phyloP scores from a whole-genome alignment of 1,140 invertebrate species.

The Drosophila dunni region DNA sequence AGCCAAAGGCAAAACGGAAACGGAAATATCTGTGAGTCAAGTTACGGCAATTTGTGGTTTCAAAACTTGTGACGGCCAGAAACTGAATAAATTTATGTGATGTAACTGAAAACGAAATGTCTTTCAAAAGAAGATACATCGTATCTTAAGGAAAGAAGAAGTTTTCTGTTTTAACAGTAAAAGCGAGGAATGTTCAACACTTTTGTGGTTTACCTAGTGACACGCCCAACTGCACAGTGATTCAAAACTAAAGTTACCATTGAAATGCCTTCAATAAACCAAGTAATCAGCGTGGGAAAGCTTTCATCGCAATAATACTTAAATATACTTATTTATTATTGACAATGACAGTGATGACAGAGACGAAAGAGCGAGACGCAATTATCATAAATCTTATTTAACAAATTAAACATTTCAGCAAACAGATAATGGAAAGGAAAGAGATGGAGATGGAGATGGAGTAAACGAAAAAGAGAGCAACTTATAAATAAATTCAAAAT shows the following conservation, averaged over 20 bases:
- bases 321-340: conserved; percentile 30
- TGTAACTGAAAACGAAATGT: conserved; percentile 59
- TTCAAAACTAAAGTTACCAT: conserved; percentile 42
- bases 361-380: conserved; percentile 24
- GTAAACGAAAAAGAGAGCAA: not conserved
- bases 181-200: conserved; percentile 17
- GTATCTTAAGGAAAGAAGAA: not conserved
- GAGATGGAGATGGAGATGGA: conserved; percentile 2
- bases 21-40: conserved; percentile 74
- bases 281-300: conserved; percentile 72
- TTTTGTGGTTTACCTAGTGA: conserved; percentile 43
- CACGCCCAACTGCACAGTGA: conserved; percentile 33
- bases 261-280: conserved; percentile 25
- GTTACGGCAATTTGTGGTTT: conserved; percentile 78
- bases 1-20: conserved; percentile 50
- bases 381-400: conserved; percentile 72
- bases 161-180: conserved; percentile 23
- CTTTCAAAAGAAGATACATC: not conserved
- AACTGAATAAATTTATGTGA: conserved; percentile 47
- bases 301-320: conserved; percentile 29
- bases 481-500: conserved; percentile 42
- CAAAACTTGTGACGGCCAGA: conserved; percentile 42
- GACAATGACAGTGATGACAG: conserved; percentile 16
- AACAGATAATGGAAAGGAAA: conserved; percentile 12
- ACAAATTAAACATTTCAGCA: conserved; percentile 65